A percentile compares a stretch with the other conserved stretches of the same genome.
Evolutionary conservation across 2,113 vertebrate species (phyloP).

Genomic region (Psephotus haematonotus): DNA sequence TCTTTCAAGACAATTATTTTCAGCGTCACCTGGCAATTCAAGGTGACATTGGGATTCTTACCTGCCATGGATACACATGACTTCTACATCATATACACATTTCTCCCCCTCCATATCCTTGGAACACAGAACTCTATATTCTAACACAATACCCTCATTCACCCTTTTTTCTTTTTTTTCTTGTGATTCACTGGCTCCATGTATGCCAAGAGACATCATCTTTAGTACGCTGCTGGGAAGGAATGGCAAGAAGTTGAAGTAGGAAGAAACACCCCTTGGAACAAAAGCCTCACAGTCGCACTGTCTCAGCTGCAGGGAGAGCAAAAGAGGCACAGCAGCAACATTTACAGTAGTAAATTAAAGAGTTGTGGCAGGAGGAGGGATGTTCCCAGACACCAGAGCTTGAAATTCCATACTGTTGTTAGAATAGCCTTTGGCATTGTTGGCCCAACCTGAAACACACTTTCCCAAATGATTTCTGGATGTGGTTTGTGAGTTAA

Average conservation of each 20-base stretch:
- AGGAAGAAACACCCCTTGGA: neutral
- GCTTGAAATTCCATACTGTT: constrained; percentile 10
- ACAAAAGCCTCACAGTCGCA: neutral
- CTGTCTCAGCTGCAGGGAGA: neutral
- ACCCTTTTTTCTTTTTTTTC: neutral
- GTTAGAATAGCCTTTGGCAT: constrained; percentile 8
- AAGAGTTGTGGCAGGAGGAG: neutral
- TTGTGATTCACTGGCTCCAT: neutral
- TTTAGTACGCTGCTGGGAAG: neutral
- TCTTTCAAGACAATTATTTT: neutral
- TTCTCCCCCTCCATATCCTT: neutral
- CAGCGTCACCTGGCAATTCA: neutral
- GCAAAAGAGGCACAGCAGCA: neutral
- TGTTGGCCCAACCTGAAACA: constrained; percentile 32
- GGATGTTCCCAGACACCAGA: constrained; percentile 18
- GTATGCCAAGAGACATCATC: neutral
- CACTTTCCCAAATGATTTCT: constrained; percentile 16
- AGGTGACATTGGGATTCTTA: neutral
- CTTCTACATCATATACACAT: neutral
- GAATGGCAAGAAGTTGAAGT: neutral
- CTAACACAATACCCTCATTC: neutral
- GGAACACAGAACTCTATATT: neutral
- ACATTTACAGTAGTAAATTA: neutral
- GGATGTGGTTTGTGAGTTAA: constrained; percentile 41
- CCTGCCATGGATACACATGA: neutral